phyloP scores from a whole-genome alignment of 2,797 vertebrate genomes.

The Diglossa cyanea region DNA sequence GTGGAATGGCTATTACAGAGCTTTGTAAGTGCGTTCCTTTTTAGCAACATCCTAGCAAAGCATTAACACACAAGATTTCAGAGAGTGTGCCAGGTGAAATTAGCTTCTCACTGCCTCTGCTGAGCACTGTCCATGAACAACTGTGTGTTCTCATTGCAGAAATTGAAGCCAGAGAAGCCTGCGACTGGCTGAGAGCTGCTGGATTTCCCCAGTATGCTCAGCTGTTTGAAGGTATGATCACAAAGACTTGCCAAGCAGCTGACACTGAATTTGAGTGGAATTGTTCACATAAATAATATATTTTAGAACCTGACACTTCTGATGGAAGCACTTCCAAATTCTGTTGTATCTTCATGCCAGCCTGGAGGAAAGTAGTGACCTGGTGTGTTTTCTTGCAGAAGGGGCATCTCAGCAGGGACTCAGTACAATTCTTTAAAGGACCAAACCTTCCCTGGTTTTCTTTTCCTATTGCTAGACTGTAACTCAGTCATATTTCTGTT shows the following conservation, averaged over 20 bases:
- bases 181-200: constrained; percentile 87
- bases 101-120: not conserved
- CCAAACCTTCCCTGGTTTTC: not conserved
- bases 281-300: not conserved
- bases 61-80: not conserved
- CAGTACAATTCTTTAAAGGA: not conserved
- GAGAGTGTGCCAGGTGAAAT: not conserved
- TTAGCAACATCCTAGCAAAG: not conserved
- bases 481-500: not conserved
- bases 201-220: constrained; percentile 90
- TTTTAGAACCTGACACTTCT: not conserved
- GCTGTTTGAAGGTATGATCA: constrained; percentile 83
- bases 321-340: not conserved
- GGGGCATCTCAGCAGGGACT: not conserved
- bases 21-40: not conserved
- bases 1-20: not conserved
- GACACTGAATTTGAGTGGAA: not conserved
- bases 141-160: constrained; percentile 75
- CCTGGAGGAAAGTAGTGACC: not conserved
- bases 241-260: not conserved
- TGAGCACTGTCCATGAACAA: not conserved
- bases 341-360: not conserved
- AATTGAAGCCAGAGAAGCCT: constrained; percentile 88
- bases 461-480: not conserved
- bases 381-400: not conserved